Base-by-base conservation (phyloP, 2,888 invertebrate species). In the Osmoderma eremita region DNA sequence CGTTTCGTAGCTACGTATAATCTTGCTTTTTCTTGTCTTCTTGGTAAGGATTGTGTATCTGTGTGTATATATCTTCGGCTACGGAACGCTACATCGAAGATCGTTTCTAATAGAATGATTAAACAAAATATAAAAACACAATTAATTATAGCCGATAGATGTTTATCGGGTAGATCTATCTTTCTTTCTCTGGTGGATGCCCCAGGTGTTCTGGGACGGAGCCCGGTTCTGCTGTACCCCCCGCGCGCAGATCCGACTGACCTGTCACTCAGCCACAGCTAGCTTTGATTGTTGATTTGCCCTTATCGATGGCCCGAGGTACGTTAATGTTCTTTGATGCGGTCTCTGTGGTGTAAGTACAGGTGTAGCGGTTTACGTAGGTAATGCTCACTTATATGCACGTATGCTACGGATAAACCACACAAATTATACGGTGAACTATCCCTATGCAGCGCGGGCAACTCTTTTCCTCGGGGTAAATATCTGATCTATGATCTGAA, bases 101-200 rank as follows among this genome's bases (percentile, higher is more conserved):
- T 80, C 78, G 76, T 76, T 79, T 79, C 79, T 80, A 80, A 80
- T 80, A 80, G 80, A 80, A 81, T 81, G 81, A 81, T 81, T 81
- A 81, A 81, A 81, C 81, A 81, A 79, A 81, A 81, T 82, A 81
- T 81, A 80, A 82, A 81, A 82, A 82, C 80, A 82, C 82, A 82
- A 81, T 82, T 82, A 82, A 81, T 82, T 81, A 81, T 80, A 79
- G 78, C 77, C 78, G 78, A 80, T 79, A 77, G 80, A 80, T 81
- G 77, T 77, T 61, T 81, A 81, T 81, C 81, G 75, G 36, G 73
- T 67, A 66, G 70, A 72, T 68, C 68, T 66, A 58, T 72, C 65
- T 69, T 69, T 61, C 45, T 61, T 45, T 61, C 58, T 45, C 45
- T 70, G 67, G 71, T 76, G 53, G 53, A 30, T 53, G 78, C 81